Evolutionary conservation across 2,113 vertebrate genomes (phyloP).

Genomic region (Rhinogobius similis): DNA sequence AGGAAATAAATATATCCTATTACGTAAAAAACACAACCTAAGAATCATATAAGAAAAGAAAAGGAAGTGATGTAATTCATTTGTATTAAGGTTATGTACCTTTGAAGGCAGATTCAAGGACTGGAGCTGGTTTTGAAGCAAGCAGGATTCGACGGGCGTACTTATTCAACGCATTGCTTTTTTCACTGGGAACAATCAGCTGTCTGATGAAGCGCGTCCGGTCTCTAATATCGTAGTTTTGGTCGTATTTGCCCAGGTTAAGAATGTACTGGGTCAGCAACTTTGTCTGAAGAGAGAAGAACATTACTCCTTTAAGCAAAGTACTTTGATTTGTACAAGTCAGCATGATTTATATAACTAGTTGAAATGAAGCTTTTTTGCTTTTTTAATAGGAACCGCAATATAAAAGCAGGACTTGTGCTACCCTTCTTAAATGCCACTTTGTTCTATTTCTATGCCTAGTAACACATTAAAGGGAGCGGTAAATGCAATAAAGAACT

Average conservation of each 20-base stretch:
- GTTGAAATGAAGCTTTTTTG: neutral
- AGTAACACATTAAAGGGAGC: slow-evolving; percentile 83
- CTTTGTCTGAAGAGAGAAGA: slow-evolving; percentile 84
- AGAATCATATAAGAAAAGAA: neutral
- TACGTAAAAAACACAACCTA: slow-evolving; percentile 23
- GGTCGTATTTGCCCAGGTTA: slow-evolving; percentile 98
- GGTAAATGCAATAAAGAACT: slow-evolving; percentile 47
- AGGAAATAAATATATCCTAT: slow-evolving; percentile 24
- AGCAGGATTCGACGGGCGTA: slow-evolving; percentile 96
- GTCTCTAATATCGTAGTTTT: slow-evolving; percentile 98
- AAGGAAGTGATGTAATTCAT: neutral
- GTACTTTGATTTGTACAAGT: neutral
- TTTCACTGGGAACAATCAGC: slow-evolving; percentile 96
- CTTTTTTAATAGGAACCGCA: neutral
- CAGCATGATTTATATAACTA: neutral
- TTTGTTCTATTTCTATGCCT: slow-evolving; percentile 49
- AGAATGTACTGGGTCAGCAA: slow-evolving; percentile 98
- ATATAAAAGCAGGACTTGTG: slow-evolving; percentile 1
- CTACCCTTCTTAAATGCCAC: slow-evolving; percentile 11
- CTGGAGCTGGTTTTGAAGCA: slow-evolving; percentile 92
- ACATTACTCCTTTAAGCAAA: neutral
- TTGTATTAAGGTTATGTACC: slow-evolving; percentile 74
- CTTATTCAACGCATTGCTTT: slow-evolving; percentile 93
- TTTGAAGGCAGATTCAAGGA: slow-evolving; percentile 96
- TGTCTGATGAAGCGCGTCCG: slow-evolving; percentile 97